Evolutionary conservation across 1,140 invertebrate species (phyloP).

Genomic region (Euglossa dilemma): DNA sequence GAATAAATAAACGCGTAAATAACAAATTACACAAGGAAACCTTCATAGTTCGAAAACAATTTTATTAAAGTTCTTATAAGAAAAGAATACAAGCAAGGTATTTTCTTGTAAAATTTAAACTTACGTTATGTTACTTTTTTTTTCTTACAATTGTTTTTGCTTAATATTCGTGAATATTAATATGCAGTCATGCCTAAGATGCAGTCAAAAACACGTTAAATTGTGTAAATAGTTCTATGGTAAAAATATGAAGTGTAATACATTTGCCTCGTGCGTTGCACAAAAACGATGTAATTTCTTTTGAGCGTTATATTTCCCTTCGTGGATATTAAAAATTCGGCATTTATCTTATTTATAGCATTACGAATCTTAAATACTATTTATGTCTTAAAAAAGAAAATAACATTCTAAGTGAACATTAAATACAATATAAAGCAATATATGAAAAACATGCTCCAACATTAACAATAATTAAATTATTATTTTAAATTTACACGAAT

Average conservation of each 20-base stretch:
- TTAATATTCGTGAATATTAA: slow-evolving; percentile 30
- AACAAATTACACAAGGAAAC: not conserved
- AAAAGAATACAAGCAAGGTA: slow-evolving; percentile 50
- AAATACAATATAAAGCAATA: slow-evolving; percentile 19
- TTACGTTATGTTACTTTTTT: slow-evolving; percentile 33
- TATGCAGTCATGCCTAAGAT: slow-evolving; percentile 7
- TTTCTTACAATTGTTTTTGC: slow-evolving; percentile 28
- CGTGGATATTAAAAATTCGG: not conserved
- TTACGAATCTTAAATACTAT: not conserved
- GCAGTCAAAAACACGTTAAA: not conserved
- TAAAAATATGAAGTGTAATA: slow-evolving; percentile 8
- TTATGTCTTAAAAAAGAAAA: not conserved
- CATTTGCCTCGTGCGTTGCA: slow-evolving; percentile 10
- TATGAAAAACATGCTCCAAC: not conserved
- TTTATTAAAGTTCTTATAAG: slow-evolving; percentile 43
- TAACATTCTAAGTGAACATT: not conserved
- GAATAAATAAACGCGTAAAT: too few relatives aligned
- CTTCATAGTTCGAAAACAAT: slow-evolving; percentile 23
- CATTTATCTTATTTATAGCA: not conserved
- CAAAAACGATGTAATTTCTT: not conserved
- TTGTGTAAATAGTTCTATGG: slow-evolving; percentile 12
- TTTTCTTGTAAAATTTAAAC: slow-evolving; percentile 38
- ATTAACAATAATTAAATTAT: not conserved
- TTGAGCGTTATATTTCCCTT: not conserved
- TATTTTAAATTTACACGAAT: not conserved